Evolutionary conservation across 2,888 invertebrate genomes (phyloP).

Genomic region (Podabrus alpinus): DNA sequence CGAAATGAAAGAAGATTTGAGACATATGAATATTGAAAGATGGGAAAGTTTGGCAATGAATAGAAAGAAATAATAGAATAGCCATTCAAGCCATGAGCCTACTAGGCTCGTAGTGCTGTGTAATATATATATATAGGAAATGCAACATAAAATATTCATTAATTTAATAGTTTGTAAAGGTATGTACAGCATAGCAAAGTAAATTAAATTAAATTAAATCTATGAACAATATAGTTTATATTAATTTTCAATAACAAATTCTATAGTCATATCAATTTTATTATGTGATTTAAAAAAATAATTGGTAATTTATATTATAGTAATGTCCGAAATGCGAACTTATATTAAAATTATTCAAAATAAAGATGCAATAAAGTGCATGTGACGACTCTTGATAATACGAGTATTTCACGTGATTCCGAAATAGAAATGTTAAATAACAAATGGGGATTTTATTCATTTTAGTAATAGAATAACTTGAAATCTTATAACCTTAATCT

Average conservation of each 20-base stretch:
- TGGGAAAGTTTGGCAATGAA: too few relatives aligned
- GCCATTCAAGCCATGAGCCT: too few relatives aligned
- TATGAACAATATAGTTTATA: neutral
- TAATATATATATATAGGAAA: too few relatives aligned
- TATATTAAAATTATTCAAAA: neutral
- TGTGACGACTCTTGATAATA: neutral
- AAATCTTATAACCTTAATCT: neutral
- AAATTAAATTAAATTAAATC: neutral
- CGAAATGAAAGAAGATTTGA: too few relatives aligned
- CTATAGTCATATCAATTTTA: neutral
- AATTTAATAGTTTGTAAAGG: too few relatives aligned
- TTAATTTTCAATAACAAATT: neutral
- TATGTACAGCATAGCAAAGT: too few relatives aligned
- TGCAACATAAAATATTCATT: too few relatives aligned
- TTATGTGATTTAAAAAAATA: neutral
- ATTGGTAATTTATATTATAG: neutral
- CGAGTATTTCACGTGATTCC: neutral
- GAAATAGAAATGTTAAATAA: neutral
- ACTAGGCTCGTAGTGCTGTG: too few relatives aligned
- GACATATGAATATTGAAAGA: too few relatives aligned
- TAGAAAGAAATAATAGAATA: too few relatives aligned
- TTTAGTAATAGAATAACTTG: neutral
- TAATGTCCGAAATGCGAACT: neutral
- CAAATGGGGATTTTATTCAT: neutral
- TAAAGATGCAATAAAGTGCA: neutral